Conservation (phyloP, 2,797 vertebrate species). For the Dermochelys coriacea region DNA sequence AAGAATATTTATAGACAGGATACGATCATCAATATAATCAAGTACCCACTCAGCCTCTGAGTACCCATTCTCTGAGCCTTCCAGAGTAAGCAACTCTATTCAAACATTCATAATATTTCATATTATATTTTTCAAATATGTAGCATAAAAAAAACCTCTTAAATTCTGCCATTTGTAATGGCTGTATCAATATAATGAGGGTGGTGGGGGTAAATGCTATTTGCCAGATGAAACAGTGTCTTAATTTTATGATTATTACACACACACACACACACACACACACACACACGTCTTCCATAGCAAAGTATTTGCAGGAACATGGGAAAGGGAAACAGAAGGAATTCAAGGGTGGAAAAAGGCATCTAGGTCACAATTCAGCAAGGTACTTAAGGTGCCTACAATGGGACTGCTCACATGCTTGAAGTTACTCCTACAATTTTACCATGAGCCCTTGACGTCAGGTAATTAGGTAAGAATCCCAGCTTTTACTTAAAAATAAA, state of each 20-base stretch:
- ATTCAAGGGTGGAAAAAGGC: not conserved
- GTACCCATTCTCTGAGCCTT: slow-evolving; percentile 38
- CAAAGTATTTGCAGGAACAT: not conserved
- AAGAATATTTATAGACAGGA: slow-evolving; percentile 43
- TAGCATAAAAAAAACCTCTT: not conserved
- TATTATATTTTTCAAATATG: not conserved
- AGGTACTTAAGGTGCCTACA: not conserved
- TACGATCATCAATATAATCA: slow-evolving; percentile 40
- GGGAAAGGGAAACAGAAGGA: not conserved
- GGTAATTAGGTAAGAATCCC: not conserved
- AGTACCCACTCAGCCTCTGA: slow-evolving; percentile 59
- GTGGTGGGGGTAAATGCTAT: not conserved
- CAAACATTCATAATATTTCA: not conserved
- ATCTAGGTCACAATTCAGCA: not conserved
- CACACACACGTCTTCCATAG: not conserved
- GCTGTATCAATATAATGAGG: slow-evolving; percentile 15
- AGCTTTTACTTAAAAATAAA: not conserved
- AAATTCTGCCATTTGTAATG: slow-evolving; percentile 1
- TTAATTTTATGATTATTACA: not conserved
- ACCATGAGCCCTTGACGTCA: not conserved
- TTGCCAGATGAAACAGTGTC: not conserved
- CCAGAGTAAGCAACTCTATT: slow-evolving; percentile 33
- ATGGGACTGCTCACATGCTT: not conserved
- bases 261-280: rapidly evolving
- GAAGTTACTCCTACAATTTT: not conserved